Conservation (phyloP, 2,888 invertebrate species). For the Habroteleia sp. region DNA sequence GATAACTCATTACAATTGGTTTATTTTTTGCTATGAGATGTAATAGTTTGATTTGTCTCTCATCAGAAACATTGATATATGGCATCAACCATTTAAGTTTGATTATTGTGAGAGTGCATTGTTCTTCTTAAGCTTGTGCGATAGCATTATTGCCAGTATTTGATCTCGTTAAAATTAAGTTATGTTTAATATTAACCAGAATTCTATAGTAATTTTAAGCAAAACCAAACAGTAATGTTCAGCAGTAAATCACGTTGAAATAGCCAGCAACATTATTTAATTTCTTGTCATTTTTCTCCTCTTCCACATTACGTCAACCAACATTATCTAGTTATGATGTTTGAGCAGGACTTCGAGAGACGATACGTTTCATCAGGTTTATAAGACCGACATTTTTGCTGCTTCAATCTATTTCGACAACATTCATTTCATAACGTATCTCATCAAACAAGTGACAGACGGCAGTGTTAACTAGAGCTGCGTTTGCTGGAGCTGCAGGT, state of each 20-base stretch:
- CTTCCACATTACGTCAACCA: constrained; percentile 44
- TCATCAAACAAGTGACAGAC: constrained; percentile 72
- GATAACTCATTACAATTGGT: constrained; percentile 41
- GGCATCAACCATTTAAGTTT: constrained; percentile 13
- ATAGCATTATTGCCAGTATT: constrained; percentile 7
- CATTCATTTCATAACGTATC: constrained; percentile 75
- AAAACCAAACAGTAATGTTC: constrained; percentile 29
- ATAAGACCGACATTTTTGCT: constrained; percentile 73
- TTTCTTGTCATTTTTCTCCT: constrained; percentile 1
- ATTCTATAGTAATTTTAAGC: constrained; percentile 59
- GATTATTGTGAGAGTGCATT: constrained; percentile 4
- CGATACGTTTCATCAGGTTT: constrained; percentile 73
- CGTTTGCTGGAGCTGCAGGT: constrained; percentile 4
- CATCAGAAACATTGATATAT: constrained; percentile 5
- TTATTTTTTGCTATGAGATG: constrained; percentile 52
- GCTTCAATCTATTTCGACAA: constrained; percentile 71
- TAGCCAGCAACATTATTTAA: constrained; percentile 27
- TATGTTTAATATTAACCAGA: constrained; percentile 34
- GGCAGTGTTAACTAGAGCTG: constrained; percentile 59
- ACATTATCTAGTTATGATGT: constrained; percentile 21
- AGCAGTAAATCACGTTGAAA: constrained; percentile 41
- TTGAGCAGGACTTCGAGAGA: constrained; percentile 66
- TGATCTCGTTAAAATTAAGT: constrained; percentile 10
- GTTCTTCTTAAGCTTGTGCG: constrained; percentile 8
- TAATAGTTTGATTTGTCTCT: constrained; percentile 9